Conservation (phyloP, 2,113 vertebrate genomes). For the Petaurus breviceps region DNA sequence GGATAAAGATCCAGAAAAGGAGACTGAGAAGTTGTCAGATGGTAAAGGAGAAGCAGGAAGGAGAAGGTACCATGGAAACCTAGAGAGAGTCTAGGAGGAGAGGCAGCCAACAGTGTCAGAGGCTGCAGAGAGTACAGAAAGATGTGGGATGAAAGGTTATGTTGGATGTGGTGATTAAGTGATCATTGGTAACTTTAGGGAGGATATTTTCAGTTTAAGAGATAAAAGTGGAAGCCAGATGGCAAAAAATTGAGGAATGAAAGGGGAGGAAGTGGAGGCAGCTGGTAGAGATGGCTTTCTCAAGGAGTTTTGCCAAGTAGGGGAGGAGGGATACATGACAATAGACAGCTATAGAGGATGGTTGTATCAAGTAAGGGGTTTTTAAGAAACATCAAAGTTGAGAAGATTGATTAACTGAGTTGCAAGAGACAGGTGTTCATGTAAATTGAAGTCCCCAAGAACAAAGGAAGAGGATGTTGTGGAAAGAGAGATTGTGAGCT, state of each 20-base stretch:
- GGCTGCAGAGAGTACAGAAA: neutral
- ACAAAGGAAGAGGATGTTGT: neutral
- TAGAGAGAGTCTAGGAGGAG: neutral
- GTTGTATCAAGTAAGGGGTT: neutral
- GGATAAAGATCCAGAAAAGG: too few relatives aligned
- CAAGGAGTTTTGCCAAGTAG: neutral
- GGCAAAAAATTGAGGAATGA: neutral
- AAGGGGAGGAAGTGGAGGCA: neutral
- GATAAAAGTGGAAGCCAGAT: neutral
- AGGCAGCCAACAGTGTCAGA: neutral
- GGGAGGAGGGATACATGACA: neutral
- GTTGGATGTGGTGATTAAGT: neutral
- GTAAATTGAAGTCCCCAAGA: neutral
- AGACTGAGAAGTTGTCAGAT: neutral
- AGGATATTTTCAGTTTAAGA: neutral
- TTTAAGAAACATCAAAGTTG: neutral
- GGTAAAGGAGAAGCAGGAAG: neutral
- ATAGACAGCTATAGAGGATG: neutral
- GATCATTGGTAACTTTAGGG: neutral
- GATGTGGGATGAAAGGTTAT: neutral
- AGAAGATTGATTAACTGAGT: neutral
- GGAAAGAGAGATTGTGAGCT: neutral
- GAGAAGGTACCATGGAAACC: too few relatives aligned
- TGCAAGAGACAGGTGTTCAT: neutral
- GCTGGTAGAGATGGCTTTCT: neutral